Evolutionary conservation across 2,888 invertebrate genomes (phyloP).

Genomic region (Lycocerus yunnanus): DNA sequence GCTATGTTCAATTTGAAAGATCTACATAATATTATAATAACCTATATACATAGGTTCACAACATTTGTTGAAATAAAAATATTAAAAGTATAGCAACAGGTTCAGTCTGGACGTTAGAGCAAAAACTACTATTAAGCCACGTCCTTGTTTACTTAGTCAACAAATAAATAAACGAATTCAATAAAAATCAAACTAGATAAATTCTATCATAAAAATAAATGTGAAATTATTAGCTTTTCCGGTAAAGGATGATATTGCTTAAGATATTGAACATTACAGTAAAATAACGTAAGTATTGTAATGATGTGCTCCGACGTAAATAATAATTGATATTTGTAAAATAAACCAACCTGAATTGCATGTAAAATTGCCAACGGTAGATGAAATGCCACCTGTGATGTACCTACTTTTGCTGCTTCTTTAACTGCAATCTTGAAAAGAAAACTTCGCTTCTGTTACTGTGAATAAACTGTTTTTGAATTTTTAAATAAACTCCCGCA

Average conservation of each 20-base stretch:
- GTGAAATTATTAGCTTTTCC: neutral
- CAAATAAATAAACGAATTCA: neutral
- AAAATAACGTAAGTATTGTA: neutral
- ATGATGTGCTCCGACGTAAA: too few relatives aligned
- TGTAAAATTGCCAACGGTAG: too few relatives aligned
- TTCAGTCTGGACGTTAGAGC: neutral
- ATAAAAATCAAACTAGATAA: neutral
- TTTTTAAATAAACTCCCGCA: too few relatives aligned
- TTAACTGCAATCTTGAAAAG: too few relatives aligned
- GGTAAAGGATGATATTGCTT: neutral
- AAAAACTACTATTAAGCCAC: neutral
- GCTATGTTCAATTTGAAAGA: neutral
- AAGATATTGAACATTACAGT: neutral
- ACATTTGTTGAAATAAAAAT: neutral
- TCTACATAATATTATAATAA: neutral
- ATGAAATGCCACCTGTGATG: too few relatives aligned
- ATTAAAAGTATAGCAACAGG: neutral
- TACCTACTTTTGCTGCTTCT: too few relatives aligned
- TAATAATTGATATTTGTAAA: too few relatives aligned
- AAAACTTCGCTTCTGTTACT: too few relatives aligned
- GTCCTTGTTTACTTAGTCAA: neutral
- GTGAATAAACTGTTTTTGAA: too few relatives aligned
- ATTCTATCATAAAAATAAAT: neutral
- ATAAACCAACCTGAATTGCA: too few relatives aligned
- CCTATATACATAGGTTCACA: neutral